A percentile compares a stretch with the other conserved stretches of the same genome.
These are phyloP conservation scores for Epistrophe eligans DNA, from an alignment of 2,888 invertebrate genomes.

Conservation along the genomic window DNA sequence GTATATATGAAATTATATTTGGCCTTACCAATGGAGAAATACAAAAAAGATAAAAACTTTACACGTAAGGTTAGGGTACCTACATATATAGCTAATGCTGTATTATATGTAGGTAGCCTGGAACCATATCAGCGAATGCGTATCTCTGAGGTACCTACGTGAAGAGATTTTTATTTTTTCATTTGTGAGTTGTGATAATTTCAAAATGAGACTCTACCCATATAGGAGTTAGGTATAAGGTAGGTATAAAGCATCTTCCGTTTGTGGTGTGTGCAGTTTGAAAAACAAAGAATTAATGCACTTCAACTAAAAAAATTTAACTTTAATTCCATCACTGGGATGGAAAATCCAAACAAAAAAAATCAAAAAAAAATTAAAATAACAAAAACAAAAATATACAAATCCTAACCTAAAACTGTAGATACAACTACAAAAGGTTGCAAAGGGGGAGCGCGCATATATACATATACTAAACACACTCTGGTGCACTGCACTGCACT, in stretches of 20 bases:
- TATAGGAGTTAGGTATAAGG: too few relatives aligned
- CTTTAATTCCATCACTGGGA: constrained; percentile 67
- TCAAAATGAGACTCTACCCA: constrained; percentile 45
- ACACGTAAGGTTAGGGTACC: constrained; percentile 68
- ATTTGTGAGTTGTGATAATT: constrained; percentile 41
- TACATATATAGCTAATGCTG: not conserved
- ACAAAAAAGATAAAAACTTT: constrained; percentile 53
- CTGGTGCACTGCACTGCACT: constrained; percentile 10
- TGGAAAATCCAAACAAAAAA: constrained; percentile 11
- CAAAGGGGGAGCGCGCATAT: constrained; percentile 54
- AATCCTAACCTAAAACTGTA: constrained; percentile 57
- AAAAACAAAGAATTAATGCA: constrained; percentile 72
- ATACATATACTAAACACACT: constrained; percentile 37
- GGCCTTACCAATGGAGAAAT: constrained; percentile 21
- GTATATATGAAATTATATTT: constrained; percentile 44
- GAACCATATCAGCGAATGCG: constrained; percentile 60
- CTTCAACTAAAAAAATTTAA: constrained; percentile 66
- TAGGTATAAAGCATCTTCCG: constrained; percentile 1
- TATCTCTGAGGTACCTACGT: constrained; percentile 66
- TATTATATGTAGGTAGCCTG: too few relatives aligned
- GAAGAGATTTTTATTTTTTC: constrained; percentile 69
- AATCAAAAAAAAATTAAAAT: not conserved
- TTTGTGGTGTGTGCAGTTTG: constrained; percentile 8
- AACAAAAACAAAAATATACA: constrained; percentile 49
- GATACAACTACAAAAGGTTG: constrained; percentile 71